Conservation (phyloP, 2,888 invertebrate species). For the Eurois occulta region DNA sequence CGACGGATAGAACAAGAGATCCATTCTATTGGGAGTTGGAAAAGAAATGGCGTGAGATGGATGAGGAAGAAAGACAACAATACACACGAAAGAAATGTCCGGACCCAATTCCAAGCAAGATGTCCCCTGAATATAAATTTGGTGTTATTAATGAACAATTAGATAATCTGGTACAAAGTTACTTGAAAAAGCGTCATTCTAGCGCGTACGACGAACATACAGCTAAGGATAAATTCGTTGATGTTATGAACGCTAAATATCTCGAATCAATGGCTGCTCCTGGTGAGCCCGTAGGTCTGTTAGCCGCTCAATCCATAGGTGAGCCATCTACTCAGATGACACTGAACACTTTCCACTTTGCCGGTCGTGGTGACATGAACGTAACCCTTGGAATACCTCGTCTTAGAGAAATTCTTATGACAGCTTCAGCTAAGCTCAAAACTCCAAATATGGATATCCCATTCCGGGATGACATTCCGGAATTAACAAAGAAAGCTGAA, state of each 20-base stretch:
- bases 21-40: constrained; percentile 91
- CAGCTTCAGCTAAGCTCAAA: constrained; percentile 97
- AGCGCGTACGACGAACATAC: constrained; percentile 77
- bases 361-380: constrained; percentile 99
- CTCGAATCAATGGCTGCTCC: constrained; percentile 95
- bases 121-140: constrained; percentile 94
- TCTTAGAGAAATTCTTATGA: constrained; percentile 98
- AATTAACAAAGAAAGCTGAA: constrained; percentile 91
- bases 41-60: constrained; percentile 92
- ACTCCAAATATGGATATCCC: constrained; percentile 99
- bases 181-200: constrained; percentile 86
- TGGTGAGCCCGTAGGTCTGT: constrained; percentile 98
- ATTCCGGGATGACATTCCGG: constrained; percentile 89
- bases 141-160: constrained; percentile 96
- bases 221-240: constrained; percentile 90
- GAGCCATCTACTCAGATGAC: constrained; percentile 99
- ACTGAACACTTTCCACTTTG: constrained; percentile 99
- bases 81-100: constrained; percentile 91
- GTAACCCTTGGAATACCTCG: constrained; percentile 99
- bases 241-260: constrained; percentile 94
- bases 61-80: constrained; percentile 90
- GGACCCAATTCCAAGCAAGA: constrained; percentile 93
- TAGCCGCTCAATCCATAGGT: constrained; percentile 99
- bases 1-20: constrained; percentile 90
- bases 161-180: constrained; percentile 92